phyloP scores from a whole-genome alignment of 2,113 vertebrate genomes.

The Crotalus viridis region DNA sequence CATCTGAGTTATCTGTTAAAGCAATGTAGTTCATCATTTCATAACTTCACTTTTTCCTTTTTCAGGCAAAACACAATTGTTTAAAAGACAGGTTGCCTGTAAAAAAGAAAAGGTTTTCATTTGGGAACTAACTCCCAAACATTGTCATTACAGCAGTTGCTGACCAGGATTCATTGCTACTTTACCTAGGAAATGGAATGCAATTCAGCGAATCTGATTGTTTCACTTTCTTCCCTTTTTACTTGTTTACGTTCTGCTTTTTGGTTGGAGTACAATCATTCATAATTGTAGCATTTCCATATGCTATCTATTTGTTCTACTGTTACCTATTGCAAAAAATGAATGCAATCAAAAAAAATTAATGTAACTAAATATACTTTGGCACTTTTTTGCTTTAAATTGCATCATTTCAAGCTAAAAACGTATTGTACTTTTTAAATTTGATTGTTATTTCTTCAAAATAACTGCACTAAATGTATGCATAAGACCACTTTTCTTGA shows the following conservation, averaged over 20 bases:
- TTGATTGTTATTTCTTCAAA: conserved; percentile 68
- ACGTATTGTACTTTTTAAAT: conserved; percentile 66
- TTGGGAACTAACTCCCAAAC: conserved; percentile 61
- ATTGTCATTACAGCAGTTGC: conserved; percentile 47
- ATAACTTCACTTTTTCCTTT: conserved; percentile 69
- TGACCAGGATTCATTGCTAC: conserved; percentile 58
- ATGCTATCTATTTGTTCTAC: conserved; percentile 62
- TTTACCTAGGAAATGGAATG: conserved; percentile 41
- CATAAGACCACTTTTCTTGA: conserved; percentile 74
- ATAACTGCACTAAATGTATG: conserved; percentile 76
- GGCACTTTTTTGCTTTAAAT: conserved; percentile 79
- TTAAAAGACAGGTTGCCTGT: conserved; percentile 71
- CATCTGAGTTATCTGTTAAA: conserved; percentile 69
- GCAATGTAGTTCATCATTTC: conserved; percentile 66
- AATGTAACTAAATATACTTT: conserved; percentile 71
- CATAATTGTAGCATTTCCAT: conserved; percentile 57
- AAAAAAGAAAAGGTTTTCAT: conserved; percentile 47
- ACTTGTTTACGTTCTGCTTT: conserved; percentile 51
- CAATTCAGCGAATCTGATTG: conserved; percentile 44
- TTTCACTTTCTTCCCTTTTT: conserved; percentile 49
- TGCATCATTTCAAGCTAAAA: conserved; percentile 71
- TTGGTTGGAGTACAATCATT: conserved; percentile 60
- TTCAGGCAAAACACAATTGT: conserved; percentile 67
- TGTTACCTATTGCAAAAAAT: conserved; percentile 65
- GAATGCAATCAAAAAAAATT: conserved; percentile 72